Conservation (phyloP, 2,888 invertebrate species). For the Leucophenga montana region DNA sequence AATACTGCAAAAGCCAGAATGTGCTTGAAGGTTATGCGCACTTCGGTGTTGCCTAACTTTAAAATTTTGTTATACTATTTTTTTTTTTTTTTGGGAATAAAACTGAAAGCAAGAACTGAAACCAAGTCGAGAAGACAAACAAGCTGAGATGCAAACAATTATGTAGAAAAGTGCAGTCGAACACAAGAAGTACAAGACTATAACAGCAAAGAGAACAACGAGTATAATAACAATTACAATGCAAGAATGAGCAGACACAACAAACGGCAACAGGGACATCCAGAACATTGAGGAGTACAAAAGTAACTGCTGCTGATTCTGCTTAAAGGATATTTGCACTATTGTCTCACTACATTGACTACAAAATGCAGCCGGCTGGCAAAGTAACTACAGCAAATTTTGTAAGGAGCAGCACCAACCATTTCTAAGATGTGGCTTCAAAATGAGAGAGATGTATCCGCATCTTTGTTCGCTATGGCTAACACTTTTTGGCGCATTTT, state of each 20-base stretch:
- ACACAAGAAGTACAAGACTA: slow-evolving; percentile 44
- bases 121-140: slow-evolving; percentile 23
- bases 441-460: too few species aligned
- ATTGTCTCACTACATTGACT: background rate
- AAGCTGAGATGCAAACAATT: slow-evolving; percentile 54
- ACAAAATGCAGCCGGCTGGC: background rate
- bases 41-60: too few species aligned
- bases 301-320: background rate
- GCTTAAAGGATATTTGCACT: background rate
- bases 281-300: too few species aligned
- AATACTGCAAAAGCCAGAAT: too few species aligned
- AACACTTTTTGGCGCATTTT: background rate
- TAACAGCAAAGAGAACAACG: slow-evolving; percentile 28
- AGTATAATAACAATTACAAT: background rate
- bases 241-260: background rate
- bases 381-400: slow-evolving; percentile 55
- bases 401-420: slow-evolving; percentile 59
- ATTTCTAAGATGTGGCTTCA: background rate
- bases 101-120: background rate
- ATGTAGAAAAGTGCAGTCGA: slow-evolving; percentile 60
- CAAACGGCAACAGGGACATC: background rate
- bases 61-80: too few species aligned
- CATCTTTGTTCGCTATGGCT: background rate
- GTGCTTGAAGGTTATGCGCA: too few species aligned
- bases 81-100: too few species aligned